Evolutionary conservation across 2,797 vertebrate species (phyloP).

Genomic region (Cuculus canorus): DNA sequence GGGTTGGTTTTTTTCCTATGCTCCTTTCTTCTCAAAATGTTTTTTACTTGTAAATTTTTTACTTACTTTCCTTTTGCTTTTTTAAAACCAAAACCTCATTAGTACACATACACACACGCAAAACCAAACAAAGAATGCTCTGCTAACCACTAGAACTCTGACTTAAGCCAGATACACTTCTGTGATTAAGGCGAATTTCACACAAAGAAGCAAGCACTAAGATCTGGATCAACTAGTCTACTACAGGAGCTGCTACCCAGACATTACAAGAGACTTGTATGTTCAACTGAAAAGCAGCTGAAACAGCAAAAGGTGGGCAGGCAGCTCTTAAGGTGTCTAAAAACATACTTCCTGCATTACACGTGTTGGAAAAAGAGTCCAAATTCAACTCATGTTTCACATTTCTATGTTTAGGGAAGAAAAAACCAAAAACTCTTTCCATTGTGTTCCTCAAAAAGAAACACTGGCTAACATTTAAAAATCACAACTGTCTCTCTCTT

Average conservation of each 20-base stretch:
- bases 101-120: neutral
- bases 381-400: neutral
- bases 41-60: neutral
- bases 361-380: neutral
- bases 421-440: neutral
- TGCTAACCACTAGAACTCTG: neutral
- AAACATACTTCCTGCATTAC: neutral
- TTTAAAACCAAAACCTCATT: neutral
- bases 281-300: neutral
- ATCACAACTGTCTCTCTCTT: neutral
- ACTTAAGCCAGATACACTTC: neutral
- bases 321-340: neutral
- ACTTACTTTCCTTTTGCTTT: neutral
- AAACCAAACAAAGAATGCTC: neutral
- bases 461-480: neutral
- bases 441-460: slow-evolving; percentile 20
- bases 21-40: neutral
- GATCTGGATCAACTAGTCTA: neutral
- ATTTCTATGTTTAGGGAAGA: neutral
- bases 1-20: neutral
- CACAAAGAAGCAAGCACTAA: neutral
- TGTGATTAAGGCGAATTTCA: neutral
- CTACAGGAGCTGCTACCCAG: neutral
- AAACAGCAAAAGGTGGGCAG: neutral
- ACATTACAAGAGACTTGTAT: neutral